These are phyloP conservation scores for Setophaga petechia DNA, from an alignment of 2,113 vertebrate species.

Conservation along the genomic window DNA sequence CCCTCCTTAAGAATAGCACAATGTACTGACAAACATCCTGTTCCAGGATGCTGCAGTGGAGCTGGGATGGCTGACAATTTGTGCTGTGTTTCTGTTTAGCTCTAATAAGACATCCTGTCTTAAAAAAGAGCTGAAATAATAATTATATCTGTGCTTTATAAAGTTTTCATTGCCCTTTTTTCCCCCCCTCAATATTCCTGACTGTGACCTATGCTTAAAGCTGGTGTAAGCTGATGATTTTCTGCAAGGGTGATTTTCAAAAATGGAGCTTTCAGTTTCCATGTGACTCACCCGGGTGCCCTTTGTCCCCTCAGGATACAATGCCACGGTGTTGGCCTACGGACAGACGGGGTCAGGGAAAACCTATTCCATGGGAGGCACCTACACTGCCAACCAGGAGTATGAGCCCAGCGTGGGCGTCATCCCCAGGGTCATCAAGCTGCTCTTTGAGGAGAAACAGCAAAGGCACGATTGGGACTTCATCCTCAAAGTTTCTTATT, in stretches of 20 bases:
- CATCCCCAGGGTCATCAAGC: constrained; percentile 89
- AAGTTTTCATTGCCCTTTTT: neutral
- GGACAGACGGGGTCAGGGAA: constrained; percentile 97
- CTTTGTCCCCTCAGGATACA: constrained; percentile 82
- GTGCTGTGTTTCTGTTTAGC: neutral
- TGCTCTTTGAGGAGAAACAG: constrained; percentile 85
- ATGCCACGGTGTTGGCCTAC: constrained; percentile 93
- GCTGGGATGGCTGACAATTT: neutral
- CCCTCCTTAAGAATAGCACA: accelerated
- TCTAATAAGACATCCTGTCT: neutral
- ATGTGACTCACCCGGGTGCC: accelerated
- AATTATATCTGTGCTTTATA: accelerated
- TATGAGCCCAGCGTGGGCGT: constrained; percentile 87
- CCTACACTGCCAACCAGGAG: constrained; percentile 89
- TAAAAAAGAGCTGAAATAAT: neutral
- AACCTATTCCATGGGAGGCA: constrained; percentile 95
- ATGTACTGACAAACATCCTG: neutral
- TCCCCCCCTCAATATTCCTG: accelerated
- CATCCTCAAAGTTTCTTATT: constrained; percentile 85
- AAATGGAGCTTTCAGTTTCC: neutral
- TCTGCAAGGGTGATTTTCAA: neutral
- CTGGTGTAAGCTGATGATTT: neutral
- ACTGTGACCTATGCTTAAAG: neutral
- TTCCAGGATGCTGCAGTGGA: neutral
- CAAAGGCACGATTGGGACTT: constrained; percentile 82